Conservation (phyloP, 2,888 invertebrate species). For the Aplocera efformata region DNA sequence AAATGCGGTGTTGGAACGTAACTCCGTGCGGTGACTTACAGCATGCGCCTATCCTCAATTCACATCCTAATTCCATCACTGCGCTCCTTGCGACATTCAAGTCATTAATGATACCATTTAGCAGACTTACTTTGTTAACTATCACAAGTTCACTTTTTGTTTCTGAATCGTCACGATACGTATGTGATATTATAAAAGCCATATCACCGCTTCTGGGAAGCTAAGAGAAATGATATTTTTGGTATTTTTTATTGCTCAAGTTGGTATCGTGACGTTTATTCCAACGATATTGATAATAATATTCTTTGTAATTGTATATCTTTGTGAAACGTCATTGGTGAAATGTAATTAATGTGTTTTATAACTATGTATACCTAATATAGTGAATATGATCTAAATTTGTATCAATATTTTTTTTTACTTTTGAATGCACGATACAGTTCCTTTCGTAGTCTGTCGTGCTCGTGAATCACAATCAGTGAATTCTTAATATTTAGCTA, state of each 20-base stretch:
- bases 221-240: slow-evolving; percentile 67
- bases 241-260: slow-evolving; percentile 76
- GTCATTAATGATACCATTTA: too few species aligned
- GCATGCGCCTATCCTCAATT: slow-evolving; percentile 60
- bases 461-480: slow-evolving; percentile 65
- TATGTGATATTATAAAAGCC: slow-evolving; percentile 61
- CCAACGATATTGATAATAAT: slow-evolving; percentile 48
- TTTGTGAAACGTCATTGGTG: slow-evolving; percentile 34
- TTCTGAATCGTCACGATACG: slow-evolving; percentile 29
- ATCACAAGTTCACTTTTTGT: slow-evolving; percentile 1
- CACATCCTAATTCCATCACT: slow-evolving; percentile 52
- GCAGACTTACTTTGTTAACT: background rate
- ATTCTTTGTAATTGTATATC: slow-evolving; percentile 52
- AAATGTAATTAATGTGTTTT: slow-evolving; percentile 43
- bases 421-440: slow-evolving; percentile 76
- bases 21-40: slow-evolving; percentile 43
- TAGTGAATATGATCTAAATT: slow-evolving; percentile 62
- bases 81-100: background rate
- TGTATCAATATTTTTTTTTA: slow-evolving; percentile 65
- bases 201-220: slow-evolving; percentile 70
- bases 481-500: slow-evolving; percentile 38
- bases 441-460: slow-evolving; percentile 76
- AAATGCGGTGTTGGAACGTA: slow-evolving; percentile 51
- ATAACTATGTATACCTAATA: slow-evolving; percentile 46
- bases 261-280: slow-evolving; percentile 51